A percentile compares a stretch with the other conserved stretches of the same genome.
phyloP scores from a whole-genome alignment of 2,888 invertebrate genomes.

The Labia minor region DNA sequence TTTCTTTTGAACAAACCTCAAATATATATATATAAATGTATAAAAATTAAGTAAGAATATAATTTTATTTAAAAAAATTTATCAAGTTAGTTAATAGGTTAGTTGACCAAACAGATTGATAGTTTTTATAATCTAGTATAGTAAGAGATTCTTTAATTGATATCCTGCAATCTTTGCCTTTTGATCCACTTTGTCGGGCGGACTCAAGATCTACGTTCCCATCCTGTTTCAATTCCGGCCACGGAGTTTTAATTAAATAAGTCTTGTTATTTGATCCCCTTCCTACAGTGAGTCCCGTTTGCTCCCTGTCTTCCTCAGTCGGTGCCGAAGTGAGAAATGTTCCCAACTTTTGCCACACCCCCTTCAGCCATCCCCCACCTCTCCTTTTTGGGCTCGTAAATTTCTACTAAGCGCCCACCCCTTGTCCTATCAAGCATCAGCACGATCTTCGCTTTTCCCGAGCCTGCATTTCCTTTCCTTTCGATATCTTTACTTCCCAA shows the following conservation, averaged over 20 bases:
- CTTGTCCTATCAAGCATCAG: too few species aligned
- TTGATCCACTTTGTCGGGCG: background rate
- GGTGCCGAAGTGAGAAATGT: constrained; percentile 13
- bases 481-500: background rate
- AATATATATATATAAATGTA: too few species aligned
- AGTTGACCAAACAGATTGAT: too few species aligned
- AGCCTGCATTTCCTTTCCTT: background rate
- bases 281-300: background rate
- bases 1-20: too few species aligned
- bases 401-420: background rate
- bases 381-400: background rate
- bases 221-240: constrained; percentile 4
- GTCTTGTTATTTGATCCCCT: constrained; percentile 8
- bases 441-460: too few species aligned
- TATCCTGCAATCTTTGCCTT: background rate
- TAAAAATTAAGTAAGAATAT: too few species aligned
- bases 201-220: background rate
- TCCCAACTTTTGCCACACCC: constrained; percentile 9
- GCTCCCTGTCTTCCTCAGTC: constrained; percentile 13
- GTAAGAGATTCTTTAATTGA: too few species aligned
- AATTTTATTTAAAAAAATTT: too few species aligned
- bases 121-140: too few species aligned
- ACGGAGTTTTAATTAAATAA: constrained; percentile 13
- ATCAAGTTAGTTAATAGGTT: too few species aligned
- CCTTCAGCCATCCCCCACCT: background rate